Conservation (phyloP, 2,888 invertebrate genomes). For the Theodoxus fluviatilis region DNA sequence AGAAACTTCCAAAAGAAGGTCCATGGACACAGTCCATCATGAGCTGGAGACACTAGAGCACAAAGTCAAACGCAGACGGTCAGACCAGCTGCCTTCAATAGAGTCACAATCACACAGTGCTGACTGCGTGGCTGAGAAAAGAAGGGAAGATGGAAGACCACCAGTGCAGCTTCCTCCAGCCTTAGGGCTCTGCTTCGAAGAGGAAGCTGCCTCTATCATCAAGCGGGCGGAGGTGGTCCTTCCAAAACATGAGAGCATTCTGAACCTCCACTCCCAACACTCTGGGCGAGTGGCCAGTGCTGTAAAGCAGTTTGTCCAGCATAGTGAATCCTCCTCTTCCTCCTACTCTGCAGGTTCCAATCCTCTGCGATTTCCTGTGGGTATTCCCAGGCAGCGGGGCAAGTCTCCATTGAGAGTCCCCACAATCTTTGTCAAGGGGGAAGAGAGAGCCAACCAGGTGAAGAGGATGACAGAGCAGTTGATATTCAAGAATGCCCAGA, state of each 20-base stretch:
- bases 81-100: too few relatives aligned
- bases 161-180: too few relatives aligned
- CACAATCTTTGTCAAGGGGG: conserved; percentile 46
- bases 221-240: conserved; percentile 45
- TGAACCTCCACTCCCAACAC: conserved; percentile 45
- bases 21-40: too few relatives aligned
- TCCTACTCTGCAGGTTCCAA: too few relatives aligned
- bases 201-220: conserved; percentile 29
- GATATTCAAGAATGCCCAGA: too few relatives aligned
- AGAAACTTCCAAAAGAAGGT: too few relatives aligned
- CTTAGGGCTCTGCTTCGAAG: too few relatives aligned
- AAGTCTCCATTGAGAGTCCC: conserved; percentile 56
- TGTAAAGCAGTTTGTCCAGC: conserved; percentile 39
- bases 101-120: too few relatives aligned
- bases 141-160: too few relatives aligned
- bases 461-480: conserved; percentile 9
- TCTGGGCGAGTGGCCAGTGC: conserved; percentile 50
- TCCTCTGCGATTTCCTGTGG: conserved; percentile 50
- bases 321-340: background rate
- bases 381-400: conserved; percentile 43
- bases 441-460: conserved; percentile 34
- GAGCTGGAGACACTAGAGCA: too few relatives aligned
- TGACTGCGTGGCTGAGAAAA: too few relatives aligned
- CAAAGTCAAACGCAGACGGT: too few relatives aligned
- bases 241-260: conserved; percentile 50